These are phyloP conservation scores for Rhodeus uyekii DNA, from an alignment of 2,797 vertebrate species.

Conservation along the genomic window DNA sequence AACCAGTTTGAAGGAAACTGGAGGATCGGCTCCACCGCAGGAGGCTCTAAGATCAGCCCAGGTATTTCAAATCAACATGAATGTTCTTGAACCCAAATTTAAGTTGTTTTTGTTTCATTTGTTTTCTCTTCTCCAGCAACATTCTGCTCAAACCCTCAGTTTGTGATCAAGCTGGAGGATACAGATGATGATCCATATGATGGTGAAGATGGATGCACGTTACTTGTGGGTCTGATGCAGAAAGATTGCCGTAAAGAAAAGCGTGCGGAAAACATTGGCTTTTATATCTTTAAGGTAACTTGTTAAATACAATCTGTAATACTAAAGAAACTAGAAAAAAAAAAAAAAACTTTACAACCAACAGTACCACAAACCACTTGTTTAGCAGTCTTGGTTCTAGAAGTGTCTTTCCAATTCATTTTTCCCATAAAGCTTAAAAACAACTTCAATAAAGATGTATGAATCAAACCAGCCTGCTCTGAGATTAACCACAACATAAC, in stretches of 20 bases:
- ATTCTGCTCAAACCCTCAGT: constrained; percentile 81
- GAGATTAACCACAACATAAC: background rate
- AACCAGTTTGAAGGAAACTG: constrained; percentile 75
- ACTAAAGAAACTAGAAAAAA: background rate
- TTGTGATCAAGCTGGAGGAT: constrained; percentile 72
- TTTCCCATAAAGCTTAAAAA: background rate
- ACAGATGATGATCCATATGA: constrained; percentile 74
- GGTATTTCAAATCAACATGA: constrained; percentile 57
- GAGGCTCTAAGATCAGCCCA: constrained; percentile 71
- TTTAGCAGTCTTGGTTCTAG: too few species aligned
- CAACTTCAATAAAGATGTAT: too few species aligned
- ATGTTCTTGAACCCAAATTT: background rate
- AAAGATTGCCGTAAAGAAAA: constrained; percentile 67
- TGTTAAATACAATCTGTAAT: background rate
- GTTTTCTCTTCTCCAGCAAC: constrained; percentile 68
- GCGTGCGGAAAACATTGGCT: constrained; percentile 76
- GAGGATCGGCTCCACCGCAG: constrained; percentile 75
- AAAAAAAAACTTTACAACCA: background rate
- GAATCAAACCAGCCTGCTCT: background rate
- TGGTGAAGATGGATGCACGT: constrained; percentile 70
- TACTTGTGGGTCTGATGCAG: constrained; percentile 81
- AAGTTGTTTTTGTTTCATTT: background rate
- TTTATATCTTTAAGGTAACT: constrained; percentile 74
- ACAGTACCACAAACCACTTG: too few species aligned
- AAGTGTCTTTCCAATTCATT: background rate